Evolutionary conservation across 2,113 vertebrate genomes (phyloP), one percentile per base, ranked within the genome.

Genomic region (Brachirus orientalis): DNA sequence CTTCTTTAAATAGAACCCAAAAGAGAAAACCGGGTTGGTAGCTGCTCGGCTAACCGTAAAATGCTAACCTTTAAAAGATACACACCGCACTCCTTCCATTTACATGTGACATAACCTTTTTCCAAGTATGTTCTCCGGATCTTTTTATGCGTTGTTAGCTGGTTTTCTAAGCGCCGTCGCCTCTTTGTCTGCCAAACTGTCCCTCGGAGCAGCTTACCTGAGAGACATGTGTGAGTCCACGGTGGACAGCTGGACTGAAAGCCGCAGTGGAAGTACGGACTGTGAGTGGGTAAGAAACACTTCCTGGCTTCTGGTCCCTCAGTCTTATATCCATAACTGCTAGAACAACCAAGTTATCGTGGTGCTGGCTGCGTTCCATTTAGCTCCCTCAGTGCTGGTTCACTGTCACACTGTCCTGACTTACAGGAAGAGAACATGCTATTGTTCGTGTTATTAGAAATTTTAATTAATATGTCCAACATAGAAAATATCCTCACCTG

Each of bases 151-250:
- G 4, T 35, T 90, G 0, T 20, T 88, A 5, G 94, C 94, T 2
- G 96, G 95, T 1, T 87, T 93, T 12, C 60, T 94, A 63, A 95
- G 92, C 8, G 94, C 93, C 4, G 67, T 93, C 9, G 94, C 94
- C 0, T 96, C 95, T 2, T 77, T 94, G 8, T 92, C 89, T 4
- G 96, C 95, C 16, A 98, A 97, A 72, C 90, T 97, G 57, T 93
- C 94, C 0, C 82, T 97, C 13, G 92, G 95, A 6, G 79, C 88
- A 0, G 89, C 82, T 55, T 80, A 92, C 33, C 48, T 92, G 43
- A 80, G 57, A 38, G 66, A 66, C 10, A 81, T 84, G 56, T 94
- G 94, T 17, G 90, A 88, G 36, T 41, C 66, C 1, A 61, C 56
- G 28, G 51, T 86, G 50, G 81, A 65, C 58, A 61, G 47, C 44